Percentiles rank a stretch among this genome's conserved stretches.
These are phyloP conservation scores for Fragum whitleyi DNA, from an alignment of 2,888 invertebrate species.

Conservation along the genomic window DNA sequence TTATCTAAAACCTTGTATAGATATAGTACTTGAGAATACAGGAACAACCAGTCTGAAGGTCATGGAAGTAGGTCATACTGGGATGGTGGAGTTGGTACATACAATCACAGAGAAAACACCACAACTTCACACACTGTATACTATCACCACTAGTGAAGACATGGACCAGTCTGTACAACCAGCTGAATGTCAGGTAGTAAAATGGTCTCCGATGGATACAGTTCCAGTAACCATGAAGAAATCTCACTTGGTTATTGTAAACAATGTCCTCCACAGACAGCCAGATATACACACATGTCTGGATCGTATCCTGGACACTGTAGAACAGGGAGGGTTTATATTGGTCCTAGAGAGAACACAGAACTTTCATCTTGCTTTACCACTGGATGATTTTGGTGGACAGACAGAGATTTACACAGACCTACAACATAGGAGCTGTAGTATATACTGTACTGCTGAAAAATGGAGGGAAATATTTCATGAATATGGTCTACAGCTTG, in stretches of 20 bases:
- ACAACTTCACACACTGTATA: slow-evolving; percentile 88
- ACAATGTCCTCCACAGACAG: slow-evolving; percentile 76
- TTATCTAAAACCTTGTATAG: slow-evolving; percentile 86
- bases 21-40: slow-evolving; percentile 84
- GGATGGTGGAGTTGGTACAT: slow-evolving; percentile 68
- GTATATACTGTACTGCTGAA: slow-evolving; percentile 71
- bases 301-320: slow-evolving; percentile 85
- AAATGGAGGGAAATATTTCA: slow-evolving; percentile 75
- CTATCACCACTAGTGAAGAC: slow-evolving; percentile 85
- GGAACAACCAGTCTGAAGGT: slow-evolving; percentile 81
- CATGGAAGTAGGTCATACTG: slow-evolving; percentile 88
- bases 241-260: slow-evolving; percentile 80
- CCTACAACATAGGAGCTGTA: slow-evolving; percentile 57
- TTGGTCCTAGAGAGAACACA: slow-evolving; percentile 85
- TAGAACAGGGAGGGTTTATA: slow-evolving; percentile 88
- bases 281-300: slow-evolving; percentile 67
- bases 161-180: slow-evolving; percentile 1
- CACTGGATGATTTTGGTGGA: slow-evolving; percentile 70
- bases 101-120: slow-evolving; percentile 89
- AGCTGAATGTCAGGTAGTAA: slow-evolving; percentile 86
- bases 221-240: slow-evolving; percentile 79
- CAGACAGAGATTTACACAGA: slow-evolving; percentile 51
- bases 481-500: slow-evolving; percentile 86
- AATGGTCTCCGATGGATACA: slow-evolving; percentile 88
- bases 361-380: slow-evolving; percentile 78